Conservation (phyloP, 53 echinoderm and acorn worm species). For the Pentamera pediparva region DNA sequence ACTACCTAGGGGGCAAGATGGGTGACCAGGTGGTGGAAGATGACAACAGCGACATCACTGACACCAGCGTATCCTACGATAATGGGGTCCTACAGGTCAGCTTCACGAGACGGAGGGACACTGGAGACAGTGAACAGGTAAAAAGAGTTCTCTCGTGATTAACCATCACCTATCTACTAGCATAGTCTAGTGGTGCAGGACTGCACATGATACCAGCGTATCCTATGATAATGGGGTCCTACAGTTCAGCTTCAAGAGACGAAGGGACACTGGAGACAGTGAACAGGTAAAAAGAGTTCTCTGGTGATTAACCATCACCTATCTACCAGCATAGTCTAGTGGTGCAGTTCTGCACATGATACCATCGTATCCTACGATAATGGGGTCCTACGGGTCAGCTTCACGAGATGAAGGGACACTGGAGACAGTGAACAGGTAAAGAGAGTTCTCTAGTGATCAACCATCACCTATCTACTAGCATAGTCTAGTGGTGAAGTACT, state of each 20-base stretch:
- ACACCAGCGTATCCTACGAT: conserved; percentile 22
- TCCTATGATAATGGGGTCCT: conserved; percentile 53
- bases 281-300: conserved; percentile 4
- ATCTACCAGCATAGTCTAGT: too few relatives aligned
- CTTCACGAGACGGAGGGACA: conserved; percentile 60
- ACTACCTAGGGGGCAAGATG: conserved; percentile 45
- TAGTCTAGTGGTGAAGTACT: too few relatives aligned
- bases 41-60: conserved; percentile 37
- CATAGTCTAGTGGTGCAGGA: too few relatives aligned
- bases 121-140: conserved; percentile 40
- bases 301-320: too few relatives aligned
- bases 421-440: conserved; percentile 35
- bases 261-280: conserved; percentile 54
- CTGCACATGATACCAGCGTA: conserved; percentile 19
- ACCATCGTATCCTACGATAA: conserved; percentile 24
- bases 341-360: too few relatives aligned
- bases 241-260: conserved; percentile 50
- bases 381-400: conserved; percentile 51
- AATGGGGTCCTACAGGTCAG: conserved; percentile 50
- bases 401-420: conserved; percentile 61
- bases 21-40: conserved; percentile 41
- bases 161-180: too few relatives aligned
- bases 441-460: not conserved
- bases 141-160: not conserved
- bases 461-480: too few relatives aligned